Conservation (phyloP, 2,888 invertebrate genomes). For the Melinaea menophilus region DNA sequence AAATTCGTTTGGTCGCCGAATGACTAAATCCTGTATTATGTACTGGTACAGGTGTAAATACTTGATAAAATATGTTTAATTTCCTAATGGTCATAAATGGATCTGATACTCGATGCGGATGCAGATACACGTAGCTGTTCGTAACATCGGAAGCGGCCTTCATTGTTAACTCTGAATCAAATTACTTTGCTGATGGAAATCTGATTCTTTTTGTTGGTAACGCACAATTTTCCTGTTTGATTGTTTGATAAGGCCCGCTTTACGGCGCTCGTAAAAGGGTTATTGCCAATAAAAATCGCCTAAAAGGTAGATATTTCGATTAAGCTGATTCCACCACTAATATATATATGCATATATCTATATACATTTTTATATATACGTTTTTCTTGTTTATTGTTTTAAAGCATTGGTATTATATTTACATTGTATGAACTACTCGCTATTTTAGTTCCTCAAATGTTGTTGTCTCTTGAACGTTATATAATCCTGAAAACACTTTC, state of each 20-base stretch:
- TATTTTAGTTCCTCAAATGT: too few species aligned
- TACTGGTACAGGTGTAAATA: not conserved
- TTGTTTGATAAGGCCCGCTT: constrained; percentile 39
- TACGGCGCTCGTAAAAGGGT: constrained; percentile 37
- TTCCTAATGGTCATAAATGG: constrained; percentile 11
- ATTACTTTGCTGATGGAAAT: constrained; percentile 58
- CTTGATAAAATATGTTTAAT: not conserved
- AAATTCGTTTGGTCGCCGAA: constrained; percentile 6
- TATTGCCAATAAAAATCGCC: constrained; percentile 38
- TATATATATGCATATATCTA: constrained; percentile 12
- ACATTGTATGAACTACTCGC: too few species aligned
- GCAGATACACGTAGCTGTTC: constrained; percentile 46
- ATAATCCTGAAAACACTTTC: not conserved
- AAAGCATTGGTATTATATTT: too few species aligned
- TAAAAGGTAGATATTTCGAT: constrained; percentile 8
- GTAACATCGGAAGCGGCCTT: constrained; percentile 54
- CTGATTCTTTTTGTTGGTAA: constrained; percentile 51
- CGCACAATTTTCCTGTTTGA: constrained; percentile 47
- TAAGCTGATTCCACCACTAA: constrained; percentile 4
- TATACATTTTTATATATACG: too few species aligned
- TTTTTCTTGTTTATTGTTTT: too few species aligned
- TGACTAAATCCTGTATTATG: constrained; percentile 11
- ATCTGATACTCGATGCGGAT: constrained; percentile 34
- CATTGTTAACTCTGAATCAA: constrained; percentile 55
- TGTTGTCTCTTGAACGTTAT: too few species aligned